Percentiles rank a stretch among this genome's conserved stretches.
These are phyloP conservation scores for Eufriesea mexicana DNA, from an alignment of 1,140 invertebrate species.

Conservation along the genomic window DNA sequence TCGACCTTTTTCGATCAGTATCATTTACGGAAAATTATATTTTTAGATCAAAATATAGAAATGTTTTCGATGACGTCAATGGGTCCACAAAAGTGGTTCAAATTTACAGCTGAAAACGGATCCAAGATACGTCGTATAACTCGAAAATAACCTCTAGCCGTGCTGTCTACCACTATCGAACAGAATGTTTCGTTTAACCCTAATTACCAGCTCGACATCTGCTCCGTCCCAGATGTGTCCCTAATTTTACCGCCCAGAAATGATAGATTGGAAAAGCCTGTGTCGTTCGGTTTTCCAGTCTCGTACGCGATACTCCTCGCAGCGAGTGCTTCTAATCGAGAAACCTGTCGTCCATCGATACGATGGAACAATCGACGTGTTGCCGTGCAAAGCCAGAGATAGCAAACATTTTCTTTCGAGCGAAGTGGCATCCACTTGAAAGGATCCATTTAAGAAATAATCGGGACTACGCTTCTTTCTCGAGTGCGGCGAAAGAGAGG, in stretches of 20 bases:
- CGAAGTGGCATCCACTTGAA: constrained; percentile 47
- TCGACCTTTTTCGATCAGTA: too few species aligned
- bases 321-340: background rate
- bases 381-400: constrained; percentile 20
- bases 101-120: constrained; percentile 40
- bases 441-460: constrained; percentile 66
- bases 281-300: background rate
- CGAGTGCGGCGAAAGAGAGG: constrained; percentile 54
- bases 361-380: constrained; percentile 19
- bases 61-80: too few species aligned
- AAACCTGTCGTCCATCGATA: background rate
- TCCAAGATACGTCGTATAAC: background rate
- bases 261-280: constrained; percentile 24
- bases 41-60: too few species aligned
- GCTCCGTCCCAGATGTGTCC: constrained; percentile 37
- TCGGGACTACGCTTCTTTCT: constrained; percentile 54
- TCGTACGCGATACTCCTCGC: too few species aligned
- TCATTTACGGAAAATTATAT: background rate
- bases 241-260: constrained; percentile 15
- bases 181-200: constrained; percentile 60
- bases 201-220: constrained; percentile 62
- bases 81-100: constrained; percentile 35
- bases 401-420: constrained; percentile 57
- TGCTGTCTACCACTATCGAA: constrained; percentile 33
- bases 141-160: constrained; percentile 48